Percentiles rank a stretch among this genome's conserved stretches.
Conservation (phyloP, 2,888 invertebrate genomes). For the Patella caerulea region DNA sequence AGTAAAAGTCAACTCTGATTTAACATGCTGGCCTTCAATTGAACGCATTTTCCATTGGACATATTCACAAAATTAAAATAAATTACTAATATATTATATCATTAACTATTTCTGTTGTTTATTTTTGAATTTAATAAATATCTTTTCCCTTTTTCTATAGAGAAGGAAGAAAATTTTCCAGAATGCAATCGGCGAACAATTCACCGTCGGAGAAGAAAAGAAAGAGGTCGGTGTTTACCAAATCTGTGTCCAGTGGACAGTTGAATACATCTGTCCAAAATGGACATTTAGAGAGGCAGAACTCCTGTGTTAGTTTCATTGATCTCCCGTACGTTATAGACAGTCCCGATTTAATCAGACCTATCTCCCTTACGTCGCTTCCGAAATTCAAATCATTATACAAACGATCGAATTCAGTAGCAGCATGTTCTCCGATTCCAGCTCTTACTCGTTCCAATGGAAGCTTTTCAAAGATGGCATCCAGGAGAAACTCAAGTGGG, state of each 20-base stretch:
- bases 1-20: too few relatives aligned
- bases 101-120: too few relatives aligned
- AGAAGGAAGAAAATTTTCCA: too few relatives aligned
- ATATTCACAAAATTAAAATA: too few relatives aligned
- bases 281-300: background rate
- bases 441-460: background rate
- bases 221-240: background rate
- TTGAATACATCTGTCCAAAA: background rate
- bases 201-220: background rate
- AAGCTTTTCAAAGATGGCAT: constrained; percentile 5
- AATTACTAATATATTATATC: too few relatives aligned
- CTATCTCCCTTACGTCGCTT: background rate
- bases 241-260: constrained; percentile 2
- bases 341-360: background rate
- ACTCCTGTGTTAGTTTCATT: background rate
- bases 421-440: background rate
- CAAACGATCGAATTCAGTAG: background rate
- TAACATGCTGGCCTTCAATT: too few relatives aligned
- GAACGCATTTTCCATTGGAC: too few relatives aligned
- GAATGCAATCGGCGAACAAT: too few relatives aligned
- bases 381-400: background rate
- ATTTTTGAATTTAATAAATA: too few relatives aligned
- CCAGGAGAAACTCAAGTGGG: background rate
- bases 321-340: background rate
- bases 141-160: too few relatives aligned